Evolutionary conservation across 2,888 invertebrate genomes (phyloP).

Genomic region (Nomada fucata): DNA sequence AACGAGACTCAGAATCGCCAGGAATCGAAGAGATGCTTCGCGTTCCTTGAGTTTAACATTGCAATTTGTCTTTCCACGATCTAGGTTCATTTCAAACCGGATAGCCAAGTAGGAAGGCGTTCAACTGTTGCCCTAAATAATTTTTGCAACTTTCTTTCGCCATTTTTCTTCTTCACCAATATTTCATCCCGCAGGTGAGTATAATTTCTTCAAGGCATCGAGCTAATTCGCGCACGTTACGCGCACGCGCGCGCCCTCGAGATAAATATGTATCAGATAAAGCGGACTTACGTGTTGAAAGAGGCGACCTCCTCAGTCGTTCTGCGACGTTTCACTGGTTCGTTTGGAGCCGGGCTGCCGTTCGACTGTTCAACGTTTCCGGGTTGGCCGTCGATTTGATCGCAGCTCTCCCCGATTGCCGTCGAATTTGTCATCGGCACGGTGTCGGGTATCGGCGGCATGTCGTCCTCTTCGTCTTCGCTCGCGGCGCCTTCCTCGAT

Average conservation of each 20-base stretch:
- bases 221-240: not conserved
- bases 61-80: too few species aligned
- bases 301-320: slow-evolving; percentile 74
- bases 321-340: slow-evolving; percentile 72
- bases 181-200: too few species aligned
- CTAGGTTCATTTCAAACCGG: too few species aligned
- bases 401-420: slow-evolving; percentile 72
- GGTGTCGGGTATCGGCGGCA: slow-evolving; percentile 81
- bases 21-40: too few species aligned
- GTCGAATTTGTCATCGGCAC: slow-evolving; percentile 75
- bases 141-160: too few species aligned
- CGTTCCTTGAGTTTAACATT: too few species aligned
- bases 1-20: too few species aligned
- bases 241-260: slow-evolving; percentile 3
- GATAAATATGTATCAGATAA: slow-evolving; percentile 43
- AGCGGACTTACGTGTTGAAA: slow-evolving; percentile 77
- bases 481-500: slow-evolving; percentile 75
- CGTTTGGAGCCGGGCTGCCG: slow-evolving; percentile 42
- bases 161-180: too few species aligned
- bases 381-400: slow-evolving; percentile 77
- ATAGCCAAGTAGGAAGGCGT: too few species aligned
- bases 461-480: slow-evolving; percentile 77
- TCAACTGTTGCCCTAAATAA: too few species aligned
- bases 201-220: not conserved
- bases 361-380: slow-evolving; percentile 59